These are phyloP conservation scores for Euzophera pinguis DNA, from an alignment of 2,888 invertebrate genomes.

Conservation along the genomic window DNA sequence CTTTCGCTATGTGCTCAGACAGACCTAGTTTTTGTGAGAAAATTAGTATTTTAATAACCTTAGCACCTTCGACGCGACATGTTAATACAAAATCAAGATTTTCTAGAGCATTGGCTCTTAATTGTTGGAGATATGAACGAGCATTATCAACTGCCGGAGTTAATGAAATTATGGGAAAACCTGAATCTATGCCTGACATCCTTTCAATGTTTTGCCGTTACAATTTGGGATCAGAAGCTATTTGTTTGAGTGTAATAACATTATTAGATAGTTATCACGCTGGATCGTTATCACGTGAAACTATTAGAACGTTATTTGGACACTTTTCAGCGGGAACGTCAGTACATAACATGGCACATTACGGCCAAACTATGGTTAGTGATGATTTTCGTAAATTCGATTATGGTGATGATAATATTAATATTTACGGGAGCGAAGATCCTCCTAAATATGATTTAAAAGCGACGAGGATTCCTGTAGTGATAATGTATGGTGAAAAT, in stretches of 20 bases:
- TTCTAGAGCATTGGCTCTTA: conserved; percentile 27
- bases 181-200: conserved; percentile 34
- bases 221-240: conserved; percentile 27
- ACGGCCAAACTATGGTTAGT: conserved; percentile 46
- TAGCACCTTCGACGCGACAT: conserved; percentile 82
- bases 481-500: not conserved
- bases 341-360: conserved; percentile 46
- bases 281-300: conserved; percentile 44
- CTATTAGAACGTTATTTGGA: conserved; percentile 36
- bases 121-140: conserved; percentile 28
- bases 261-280: conserved; percentile 44
- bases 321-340: conserved; percentile 58
- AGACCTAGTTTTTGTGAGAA: conserved; percentile 83
- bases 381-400: conserved; percentile 45
- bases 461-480: not conserved
- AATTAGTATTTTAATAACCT: conserved; percentile 76
- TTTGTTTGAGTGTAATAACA: conserved; percentile 34
- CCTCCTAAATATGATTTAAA: not conserved
- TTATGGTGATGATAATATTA: not conserved
- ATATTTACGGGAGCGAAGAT: not conserved
- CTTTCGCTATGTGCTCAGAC: conserved; percentile 83
- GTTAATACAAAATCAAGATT: conserved; percentile 54
- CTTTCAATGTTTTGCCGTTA: conserved; percentile 47
- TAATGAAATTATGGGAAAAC: conserved; percentile 43
- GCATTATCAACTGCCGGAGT: conserved; percentile 31